These are phyloP conservation scores for Echiichthys vipera DNA, from an alignment of 2,797 vertebrate species.

Conservation along the genomic window DNA sequence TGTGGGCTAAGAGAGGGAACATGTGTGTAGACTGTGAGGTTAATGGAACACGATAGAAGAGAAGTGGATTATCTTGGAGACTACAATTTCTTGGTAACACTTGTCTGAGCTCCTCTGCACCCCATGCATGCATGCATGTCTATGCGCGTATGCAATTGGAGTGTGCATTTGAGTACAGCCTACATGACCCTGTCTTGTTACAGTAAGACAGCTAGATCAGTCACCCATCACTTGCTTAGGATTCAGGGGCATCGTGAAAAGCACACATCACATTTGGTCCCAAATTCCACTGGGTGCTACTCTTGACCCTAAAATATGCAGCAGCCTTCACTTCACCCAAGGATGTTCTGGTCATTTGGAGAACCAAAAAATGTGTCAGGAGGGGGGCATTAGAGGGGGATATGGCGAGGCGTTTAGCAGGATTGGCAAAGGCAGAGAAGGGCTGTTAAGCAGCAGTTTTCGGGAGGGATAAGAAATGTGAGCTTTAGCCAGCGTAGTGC, in stretches of 20 bases:
- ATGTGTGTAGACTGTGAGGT: constrained; percentile 71
- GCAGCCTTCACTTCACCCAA: constrained; percentile 75
- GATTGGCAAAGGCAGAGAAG: constrained; percentile 69
- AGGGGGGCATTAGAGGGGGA: constrained; percentile 47
- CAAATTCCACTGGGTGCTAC: constrained; percentile 70
- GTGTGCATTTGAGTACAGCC: constrained; percentile 65
- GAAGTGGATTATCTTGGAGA: constrained; percentile 82
- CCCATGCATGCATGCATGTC: constrained; percentile 54
- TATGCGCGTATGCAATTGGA: constrained; percentile 50
- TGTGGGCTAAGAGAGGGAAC: constrained; percentile 21
- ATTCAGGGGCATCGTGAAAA: constrained; percentile 78
- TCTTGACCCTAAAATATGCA: constrained; percentile 81
- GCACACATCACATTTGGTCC: constrained; percentile 72
- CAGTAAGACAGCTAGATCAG: constrained; percentile 74
- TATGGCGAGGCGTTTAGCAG: constrained; percentile 71
- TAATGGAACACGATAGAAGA: constrained; percentile 81
- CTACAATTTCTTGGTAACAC: constrained; percentile 77
- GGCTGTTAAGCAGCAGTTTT: constrained; percentile 79
- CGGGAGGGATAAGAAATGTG: constrained; percentile 80
- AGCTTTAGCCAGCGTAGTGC: constrained; percentile 82
- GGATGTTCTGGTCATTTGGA: constrained; percentile 84
- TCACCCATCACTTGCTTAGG: constrained; percentile 77
- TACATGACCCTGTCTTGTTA: constrained; percentile 75
- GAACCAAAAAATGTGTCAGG: constrained; percentile 66
- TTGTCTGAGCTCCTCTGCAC: constrained; percentile 73